Evolutionary conservation across 2,888 invertebrate species (phyloP).

Genomic region (Lymantria monacha): DNA sequence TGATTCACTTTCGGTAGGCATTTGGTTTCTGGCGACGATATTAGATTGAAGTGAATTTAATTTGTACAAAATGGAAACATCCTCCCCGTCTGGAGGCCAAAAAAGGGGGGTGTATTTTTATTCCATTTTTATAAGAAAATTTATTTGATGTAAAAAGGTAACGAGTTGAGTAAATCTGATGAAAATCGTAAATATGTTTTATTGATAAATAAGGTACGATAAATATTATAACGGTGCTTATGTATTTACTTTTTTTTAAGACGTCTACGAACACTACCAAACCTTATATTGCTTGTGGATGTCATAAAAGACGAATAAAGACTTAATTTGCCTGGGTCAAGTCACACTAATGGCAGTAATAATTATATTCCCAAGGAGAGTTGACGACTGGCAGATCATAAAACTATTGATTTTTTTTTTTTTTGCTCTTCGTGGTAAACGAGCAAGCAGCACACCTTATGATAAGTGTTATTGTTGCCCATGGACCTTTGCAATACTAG

Average conservation of each 20-base stretch:
- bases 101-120: conserved; percentile 29
- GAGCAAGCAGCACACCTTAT: too few species aligned
- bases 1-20: conserved; percentile 23
- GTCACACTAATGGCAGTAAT: too few species aligned
- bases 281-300: too few species aligned
- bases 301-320: too few species aligned
- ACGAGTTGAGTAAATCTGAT: conserved; percentile 13
- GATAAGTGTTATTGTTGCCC: too few species aligned
- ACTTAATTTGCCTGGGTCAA: too few species aligned
- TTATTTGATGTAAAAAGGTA: conserved; percentile 28
- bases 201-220: conserved; percentile 7
- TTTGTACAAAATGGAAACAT: conserved; percentile 50
- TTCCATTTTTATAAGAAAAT: conserved; percentile 29
- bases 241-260: background rate
- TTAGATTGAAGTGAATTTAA: conserved; percentile 44
- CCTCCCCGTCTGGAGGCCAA: conserved; percentile 29
- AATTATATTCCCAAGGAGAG: too few species aligned
- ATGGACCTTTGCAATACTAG: too few species aligned
- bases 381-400: too few species aligned
- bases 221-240: conserved; percentile 2
- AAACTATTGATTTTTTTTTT: too few species aligned
- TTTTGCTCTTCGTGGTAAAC: too few species aligned
- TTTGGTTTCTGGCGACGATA: conserved; percentile 35
- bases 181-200: conserved; percentile 7
- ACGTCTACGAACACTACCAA: too few species aligned